Conservation (phyloP, 2,797 vertebrate genomes). For the Bradypodion ventrale region DNA sequence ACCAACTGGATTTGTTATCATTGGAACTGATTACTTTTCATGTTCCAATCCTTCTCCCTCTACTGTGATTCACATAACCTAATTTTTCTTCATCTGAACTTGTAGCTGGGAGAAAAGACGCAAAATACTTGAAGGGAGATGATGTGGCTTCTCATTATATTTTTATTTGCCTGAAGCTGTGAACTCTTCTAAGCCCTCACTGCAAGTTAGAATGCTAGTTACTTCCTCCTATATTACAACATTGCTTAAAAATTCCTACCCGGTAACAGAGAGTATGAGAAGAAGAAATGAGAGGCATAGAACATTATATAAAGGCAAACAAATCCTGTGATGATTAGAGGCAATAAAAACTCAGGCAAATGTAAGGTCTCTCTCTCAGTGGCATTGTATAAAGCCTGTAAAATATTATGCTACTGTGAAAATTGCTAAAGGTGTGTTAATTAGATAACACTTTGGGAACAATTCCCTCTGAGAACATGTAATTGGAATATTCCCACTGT, state of each 20-base stretch:
- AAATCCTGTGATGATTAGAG: not conserved
- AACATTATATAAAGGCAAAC: not conserved
- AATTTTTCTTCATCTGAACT: not conserved
- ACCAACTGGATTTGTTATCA: not conserved
- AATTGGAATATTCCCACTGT: conserved; percentile 13
- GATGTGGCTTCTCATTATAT: not conserved
- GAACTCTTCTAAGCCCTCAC: not conserved
- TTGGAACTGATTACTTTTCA: not conserved
- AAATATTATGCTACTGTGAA: conserved; percentile 3
- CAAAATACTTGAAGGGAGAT: not conserved
- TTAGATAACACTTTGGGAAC: conserved; percentile 8
- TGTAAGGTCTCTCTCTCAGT: not conserved
- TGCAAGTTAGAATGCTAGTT: not conserved
- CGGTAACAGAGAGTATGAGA: not conserved
- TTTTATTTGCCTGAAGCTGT: not conserved
- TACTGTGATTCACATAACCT: not conserved
- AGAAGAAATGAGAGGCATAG: not conserved
- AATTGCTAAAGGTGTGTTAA: conserved; percentile 4
- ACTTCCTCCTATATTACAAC: not conserved
- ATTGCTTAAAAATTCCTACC: not conserved
- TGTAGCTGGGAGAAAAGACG: not conserved
- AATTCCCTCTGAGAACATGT: not conserved
- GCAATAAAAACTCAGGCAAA: not conserved
- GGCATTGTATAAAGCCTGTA: conserved; percentile 4
- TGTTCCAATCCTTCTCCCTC: not conserved